Base-by-base conservation (phyloP, 2,113 vertebrate species). In the Zeus faber region DNA sequence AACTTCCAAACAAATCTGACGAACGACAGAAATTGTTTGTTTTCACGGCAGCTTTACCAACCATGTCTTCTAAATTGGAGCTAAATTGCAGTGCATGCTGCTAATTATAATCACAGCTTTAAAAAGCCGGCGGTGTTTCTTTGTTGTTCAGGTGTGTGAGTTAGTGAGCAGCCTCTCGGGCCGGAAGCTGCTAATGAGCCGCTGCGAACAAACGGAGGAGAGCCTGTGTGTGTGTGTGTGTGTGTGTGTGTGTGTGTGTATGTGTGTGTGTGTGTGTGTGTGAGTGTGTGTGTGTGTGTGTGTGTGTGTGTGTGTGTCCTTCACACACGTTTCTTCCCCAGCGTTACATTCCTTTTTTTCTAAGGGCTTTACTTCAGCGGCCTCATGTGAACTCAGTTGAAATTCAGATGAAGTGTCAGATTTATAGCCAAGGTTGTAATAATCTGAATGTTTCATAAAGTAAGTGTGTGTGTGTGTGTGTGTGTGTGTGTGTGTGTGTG, bases 401-500 rank as follows among this genome's bases (percentile, higher is more conserved):
- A n/a, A 24, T 46, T 46, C 13, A 13, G 10, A 24, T 11, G 6
- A 14, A 14, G 44, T 44, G 20, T 11, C 9, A 6, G 10, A 22
- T 46, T 22, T 46, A 24, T 46, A 44, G 13, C n/a, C 20, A 10
- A 10, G 10, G 7, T 2, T 43, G 6, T 5, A 45, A 7, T 25
- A 9, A 26, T 11, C 20, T 18, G 20, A 43, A 18, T 6, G 7
- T 43, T 43, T 43, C 40, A 39, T 39, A 16, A 21, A 10, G 45
- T 26, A 14, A 46, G 2, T 25, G 4, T 47, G 44, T 25, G 23
- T 47, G 22, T 47, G 44, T 47, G 11, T 47, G 44, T 25, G 22
- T 47, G 21, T 47, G 44, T 25, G 44, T 47, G 44, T 47, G 44
- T 13, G 11, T 45, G 20, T 45, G 21, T 45, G 20, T 25, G 11